A percentile compares a stretch with the other conserved stretches of the same genome.
Conservation (phyloP, 2,888 invertebrate species). For the Tetrapedia diversipes region DNA sequence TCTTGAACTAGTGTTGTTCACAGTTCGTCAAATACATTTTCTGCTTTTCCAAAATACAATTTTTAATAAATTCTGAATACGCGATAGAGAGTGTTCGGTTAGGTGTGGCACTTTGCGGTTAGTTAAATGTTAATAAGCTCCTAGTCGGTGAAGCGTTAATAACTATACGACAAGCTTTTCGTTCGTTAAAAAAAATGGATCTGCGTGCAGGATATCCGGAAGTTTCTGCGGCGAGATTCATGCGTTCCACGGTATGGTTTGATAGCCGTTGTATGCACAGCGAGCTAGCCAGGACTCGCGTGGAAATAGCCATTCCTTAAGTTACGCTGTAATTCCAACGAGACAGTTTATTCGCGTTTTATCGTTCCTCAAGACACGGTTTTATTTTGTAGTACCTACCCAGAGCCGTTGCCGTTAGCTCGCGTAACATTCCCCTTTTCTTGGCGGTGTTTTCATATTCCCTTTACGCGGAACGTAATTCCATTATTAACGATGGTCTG, state of each 20-base stretch:
- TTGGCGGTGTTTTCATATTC: conserved; percentile 11
- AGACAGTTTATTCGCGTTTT: conserved; percentile 47
- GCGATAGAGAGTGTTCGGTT: too few relatives aligned
- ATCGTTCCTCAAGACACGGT: conserved; percentile 30
- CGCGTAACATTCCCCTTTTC: background rate
- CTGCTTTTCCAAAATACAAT: too few relatives aligned
- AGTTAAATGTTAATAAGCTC: too few relatives aligned
- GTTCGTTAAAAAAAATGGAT: conserved; percentile 16
- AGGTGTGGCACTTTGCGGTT: too few relatives aligned
- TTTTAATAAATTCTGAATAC: too few relatives aligned
- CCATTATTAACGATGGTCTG: conserved; percentile 42
- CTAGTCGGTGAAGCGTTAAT: too few relatives aligned
- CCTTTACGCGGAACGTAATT: conserved; percentile 39
- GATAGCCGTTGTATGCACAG: conserved; percentile 38
- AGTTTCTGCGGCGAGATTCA: conserved; percentile 32
- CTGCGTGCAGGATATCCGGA: conserved; percentile 34
- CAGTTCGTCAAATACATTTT: too few relatives aligned
- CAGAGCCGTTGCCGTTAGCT: background rate
- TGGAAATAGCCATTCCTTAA: conserved; percentile 30
- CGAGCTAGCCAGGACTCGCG: conserved; percentile 10
- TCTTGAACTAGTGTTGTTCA: too few relatives aligned
- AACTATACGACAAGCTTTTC: conserved; percentile 30
- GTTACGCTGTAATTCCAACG: conserved; percentile 35
- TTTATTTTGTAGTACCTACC: conserved; percentile 20
- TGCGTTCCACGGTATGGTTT: conserved; percentile 29